A percentile compares a stretch with the other conserved stretches of the same genome.
Conservation (phyloP, 2,888 invertebrate species). For the Amitus sp. region DNA sequence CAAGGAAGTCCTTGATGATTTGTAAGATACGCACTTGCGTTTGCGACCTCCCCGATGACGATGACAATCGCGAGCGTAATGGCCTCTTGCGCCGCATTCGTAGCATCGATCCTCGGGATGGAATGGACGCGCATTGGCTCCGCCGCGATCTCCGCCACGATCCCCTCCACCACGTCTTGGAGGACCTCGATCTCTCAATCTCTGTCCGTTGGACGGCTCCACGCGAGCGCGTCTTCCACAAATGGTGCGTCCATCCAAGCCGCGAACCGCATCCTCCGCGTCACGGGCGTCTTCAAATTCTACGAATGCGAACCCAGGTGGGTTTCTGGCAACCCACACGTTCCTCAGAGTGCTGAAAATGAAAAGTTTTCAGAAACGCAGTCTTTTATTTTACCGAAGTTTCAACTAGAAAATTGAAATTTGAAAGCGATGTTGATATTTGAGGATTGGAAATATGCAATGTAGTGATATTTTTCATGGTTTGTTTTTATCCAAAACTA, state of each 20-base stretch:
- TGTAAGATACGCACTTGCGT: conserved; percentile 51
- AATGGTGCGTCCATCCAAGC: conserved; percentile 81
- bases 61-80: conserved; percentile 91
- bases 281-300: conserved; percentile 94
- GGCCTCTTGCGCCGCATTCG: conserved; percentile 93
- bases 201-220: conserved; percentile 90
- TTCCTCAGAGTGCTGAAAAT: conserved; percentile 89
- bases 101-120: conserved; percentile 94
- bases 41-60: conserved; percentile 69
- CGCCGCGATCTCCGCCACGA: conserved; percentile 57
- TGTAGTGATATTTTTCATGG: no score
- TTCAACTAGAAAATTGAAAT: no score
- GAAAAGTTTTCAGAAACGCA: no score
- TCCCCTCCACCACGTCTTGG: conserved; percentile 70
- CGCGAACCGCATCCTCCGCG: conserved; percentile 89
- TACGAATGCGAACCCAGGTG: conserved; percentile 94
- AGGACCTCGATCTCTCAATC: conserved; percentile 69
- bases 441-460: no score
- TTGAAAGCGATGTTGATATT: no score
- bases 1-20: not conserved
- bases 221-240: conserved; percentile 92
- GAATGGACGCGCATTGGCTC: conserved; percentile 72
- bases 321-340: conserved; percentile 98
- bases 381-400: no score
- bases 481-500: no score